Evolutionary conservation across 2,888 invertebrate species (phyloP), one percentile per base, ranked within the genome.

Genomic region (Drosophila merina): DNA sequence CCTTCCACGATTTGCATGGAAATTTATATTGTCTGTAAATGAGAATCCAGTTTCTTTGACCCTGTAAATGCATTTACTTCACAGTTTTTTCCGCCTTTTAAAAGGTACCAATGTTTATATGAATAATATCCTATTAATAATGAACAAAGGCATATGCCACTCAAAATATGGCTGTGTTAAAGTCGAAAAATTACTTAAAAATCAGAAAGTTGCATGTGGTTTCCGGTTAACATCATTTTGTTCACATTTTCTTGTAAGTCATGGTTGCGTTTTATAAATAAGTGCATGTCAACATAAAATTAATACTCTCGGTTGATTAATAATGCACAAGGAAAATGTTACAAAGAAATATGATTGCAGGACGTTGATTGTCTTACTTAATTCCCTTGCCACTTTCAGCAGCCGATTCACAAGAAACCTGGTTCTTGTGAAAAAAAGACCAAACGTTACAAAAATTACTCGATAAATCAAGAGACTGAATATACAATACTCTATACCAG

Each of bases 211-310:
- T 72, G 72, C 66, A 73, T 83, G 69, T 72, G 62, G 59, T 70
- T 49, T 49, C 51, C 62, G 52, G 60, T 64, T 55, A 59, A 56
- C 40, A 51, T 57, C 55, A 55, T 55, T 60, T 38, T 44, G 31
- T 60, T 51, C 14, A 42, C 6, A 12, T 30, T 25, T 44, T 6
- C n/a, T 42, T 47, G 50, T 74, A 47, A 44, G 67, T 52, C 67
- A 12, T 20, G 36, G 57, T 57, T 68, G 72, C 69, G 70, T 77
- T 86, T 71, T 75, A 67, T 71, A 81, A 76, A 81, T 82, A 85
- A 85, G 76, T 87, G 79, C 82, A 82, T 76, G 83, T 83, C 84
- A 79, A 86, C 88, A 86, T 84, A 79, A 86, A 84, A 86, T 88
- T 77, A 79, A 88, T 77, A 68, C 71, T 71, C 84, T 71, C 83